These are phyloP conservation scores for Indicator maculatus DNA, from an alignment of 2,113 vertebrate species.

Conservation along the genomic window DNA sequence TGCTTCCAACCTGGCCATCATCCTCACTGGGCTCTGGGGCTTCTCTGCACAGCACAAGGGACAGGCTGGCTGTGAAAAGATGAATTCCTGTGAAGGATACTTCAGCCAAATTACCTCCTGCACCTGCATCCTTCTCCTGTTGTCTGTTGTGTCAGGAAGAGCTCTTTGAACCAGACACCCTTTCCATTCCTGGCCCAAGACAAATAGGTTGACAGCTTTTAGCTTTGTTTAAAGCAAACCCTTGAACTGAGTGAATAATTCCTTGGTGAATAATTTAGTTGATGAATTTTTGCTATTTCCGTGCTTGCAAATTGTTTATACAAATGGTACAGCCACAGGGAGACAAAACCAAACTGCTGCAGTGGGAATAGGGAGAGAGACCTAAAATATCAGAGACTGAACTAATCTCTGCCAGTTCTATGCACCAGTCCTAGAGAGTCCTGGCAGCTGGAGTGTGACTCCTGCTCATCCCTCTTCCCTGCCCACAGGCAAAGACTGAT, in stretches of 20 bases:
- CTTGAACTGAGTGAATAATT: slow-evolving; percentile 27
- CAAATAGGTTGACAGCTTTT: not conserved
- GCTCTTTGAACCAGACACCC: not conserved
- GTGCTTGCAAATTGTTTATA: slow-evolving; percentile 23
- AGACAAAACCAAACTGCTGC: not conserved
- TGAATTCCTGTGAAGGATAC: not conserved
- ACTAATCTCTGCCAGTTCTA: not conserved
- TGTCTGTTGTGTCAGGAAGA: not conserved
- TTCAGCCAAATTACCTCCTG: not conserved
- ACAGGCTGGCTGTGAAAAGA: not conserved
- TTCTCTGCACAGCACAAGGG: not conserved
- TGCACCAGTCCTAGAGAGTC: not conserved
- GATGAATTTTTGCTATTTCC: slow-evolving; percentile 26
- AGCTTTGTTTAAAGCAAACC: slow-evolving; percentile 22
- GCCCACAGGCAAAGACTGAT: not conserved
- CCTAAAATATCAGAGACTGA: not conserved
- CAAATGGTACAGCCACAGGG: not conserved
- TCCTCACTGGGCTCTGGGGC: not conserved
- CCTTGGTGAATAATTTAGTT: slow-evolving; percentile 47
- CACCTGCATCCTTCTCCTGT: not conserved
- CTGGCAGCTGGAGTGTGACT: not conserved
- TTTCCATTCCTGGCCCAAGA: not conserved
- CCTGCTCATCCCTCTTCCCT: not conserved
- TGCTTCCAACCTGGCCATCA: not conserved
- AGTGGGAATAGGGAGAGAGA: not conserved